Percentiles rank a stretch among this genome's conserved stretches.
These are phyloP conservation scores for Lingula anatina DNA, from an alignment of 2,888 invertebrate genomes.

Conservation along the genomic window DNA sequence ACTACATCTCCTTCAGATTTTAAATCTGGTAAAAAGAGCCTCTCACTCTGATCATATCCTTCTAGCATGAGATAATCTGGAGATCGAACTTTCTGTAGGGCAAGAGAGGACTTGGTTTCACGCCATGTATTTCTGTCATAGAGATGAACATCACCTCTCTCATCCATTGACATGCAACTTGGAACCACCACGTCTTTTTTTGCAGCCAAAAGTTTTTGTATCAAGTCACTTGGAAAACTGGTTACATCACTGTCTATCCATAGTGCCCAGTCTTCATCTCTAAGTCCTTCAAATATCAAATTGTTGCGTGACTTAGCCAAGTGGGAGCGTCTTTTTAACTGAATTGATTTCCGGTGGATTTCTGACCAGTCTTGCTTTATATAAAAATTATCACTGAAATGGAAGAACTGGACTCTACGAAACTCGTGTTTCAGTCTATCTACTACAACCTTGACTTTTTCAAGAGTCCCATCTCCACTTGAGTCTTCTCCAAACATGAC, in stretches of 20 bases:
- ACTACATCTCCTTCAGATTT: constrained; percentile 33
- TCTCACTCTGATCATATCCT: constrained; percentile 27
- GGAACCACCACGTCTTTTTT: constrained; percentile 32
- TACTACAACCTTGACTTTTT: no score
- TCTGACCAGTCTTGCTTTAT: no score
- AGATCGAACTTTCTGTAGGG: constrained; percentile 17
- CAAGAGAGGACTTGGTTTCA: constrained; percentile 30
- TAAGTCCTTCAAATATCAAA: constrained; percentile 23
- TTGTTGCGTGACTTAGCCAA: constrained; percentile 35
- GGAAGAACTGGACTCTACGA: no score
- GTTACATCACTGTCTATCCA: constrained; percentile 44
- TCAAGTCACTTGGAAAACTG: constrained; percentile 28
- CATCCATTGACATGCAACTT: constrained; percentile 26
- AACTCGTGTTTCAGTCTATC: no score
- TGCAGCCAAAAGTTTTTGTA: constrained; percentile 34
- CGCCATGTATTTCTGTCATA: constrained; percentile 45
- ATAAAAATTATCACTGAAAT: no score
- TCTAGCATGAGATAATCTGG: constrained; percentile 31
- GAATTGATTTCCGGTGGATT: constrained; percentile 23
- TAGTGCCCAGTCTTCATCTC: constrained; percentile 31
- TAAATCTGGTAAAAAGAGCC: constrained; percentile 33
- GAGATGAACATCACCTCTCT: constrained; percentile 12
- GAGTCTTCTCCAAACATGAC: constrained; percentile 42
- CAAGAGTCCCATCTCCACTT: constrained; percentile 31
- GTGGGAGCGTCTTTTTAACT: constrained; percentile 29